Conservation (phyloP, 1,140 invertebrate genomes). For the Drosophila virilis region DNA sequence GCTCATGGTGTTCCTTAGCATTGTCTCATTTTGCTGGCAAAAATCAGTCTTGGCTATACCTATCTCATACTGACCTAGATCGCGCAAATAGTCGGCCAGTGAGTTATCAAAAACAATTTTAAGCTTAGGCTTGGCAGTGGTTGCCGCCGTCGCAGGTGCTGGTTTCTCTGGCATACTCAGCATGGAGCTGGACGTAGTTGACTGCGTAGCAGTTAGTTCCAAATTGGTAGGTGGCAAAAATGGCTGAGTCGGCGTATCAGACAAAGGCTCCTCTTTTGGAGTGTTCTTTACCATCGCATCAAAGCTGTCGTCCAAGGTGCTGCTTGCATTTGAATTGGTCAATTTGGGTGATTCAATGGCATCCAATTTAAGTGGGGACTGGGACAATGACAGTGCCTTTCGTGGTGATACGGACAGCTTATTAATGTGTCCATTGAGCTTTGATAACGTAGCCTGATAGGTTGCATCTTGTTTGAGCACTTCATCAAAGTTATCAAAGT, state of each 20-base stretch:
- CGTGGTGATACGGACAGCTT: slow-evolving; percentile 29
- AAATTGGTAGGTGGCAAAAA: background rate
- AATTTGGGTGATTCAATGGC: slow-evolving; percentile 6
- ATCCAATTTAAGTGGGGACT: slow-evolving; percentile 10
- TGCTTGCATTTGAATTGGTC: slow-evolving; percentile 19
- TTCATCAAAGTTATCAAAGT: slow-evolving; percentile 50
- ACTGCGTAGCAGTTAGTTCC: background rate
- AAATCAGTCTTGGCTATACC: slow-evolving; percentile 56
- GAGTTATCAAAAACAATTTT: slow-evolving; percentile 72
- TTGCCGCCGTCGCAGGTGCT: background rate
- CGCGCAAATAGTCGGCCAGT: slow-evolving; percentile 61
- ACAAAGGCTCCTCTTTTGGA: background rate
- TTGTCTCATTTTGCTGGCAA: slow-evolving; percentile 45
- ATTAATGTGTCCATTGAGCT: slow-evolving; percentile 49
- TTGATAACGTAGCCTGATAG: slow-evolving; percentile 55
- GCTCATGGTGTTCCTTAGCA: slow-evolving; percentile 35
- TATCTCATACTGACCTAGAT: slow-evolving; percentile 68
- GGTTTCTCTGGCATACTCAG: background rate
- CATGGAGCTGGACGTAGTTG: background rate
- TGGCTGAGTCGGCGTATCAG: background rate
- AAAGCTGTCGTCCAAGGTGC: slow-evolving; percentile 40
- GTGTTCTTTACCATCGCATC: slow-evolving; percentile 47
- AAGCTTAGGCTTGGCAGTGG: slow-evolving; percentile 42
- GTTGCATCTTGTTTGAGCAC: slow-evolving; percentile 40
- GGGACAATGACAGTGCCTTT: slow-evolving; percentile 24